Evolutionary conservation across 1,140 invertebrate genomes (phyloP), one percentile per base, ranked within the genome.

Genomic region (Bombus haemorrhoidalis): DNA sequence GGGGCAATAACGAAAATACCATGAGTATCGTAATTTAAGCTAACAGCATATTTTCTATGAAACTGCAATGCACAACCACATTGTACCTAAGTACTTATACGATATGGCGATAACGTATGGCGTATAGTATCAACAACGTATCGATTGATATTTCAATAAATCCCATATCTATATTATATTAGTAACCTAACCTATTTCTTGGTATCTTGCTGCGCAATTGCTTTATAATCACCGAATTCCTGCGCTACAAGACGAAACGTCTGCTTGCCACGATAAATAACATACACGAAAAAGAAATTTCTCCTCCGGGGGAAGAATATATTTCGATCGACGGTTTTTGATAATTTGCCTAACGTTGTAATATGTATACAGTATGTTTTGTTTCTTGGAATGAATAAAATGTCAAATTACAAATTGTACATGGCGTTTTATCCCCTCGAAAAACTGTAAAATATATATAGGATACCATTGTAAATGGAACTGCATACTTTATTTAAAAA

Each of bases 41-140:
- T 93, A 92, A 92, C 84, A 76, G 88, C 92, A 91, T 78, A 91
- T 95, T 95, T 95, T 94, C 92, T 94, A 94, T 94, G 92, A 94
- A 93, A 95, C 91, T 93, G 93, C 93, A 94, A 94, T 94, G 93
- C 94, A 95, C 94, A 95, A 94, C 91, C 87, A 91, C 94, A 93
- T 93, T 94, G 92, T 95, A 95, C 87, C 91, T 93, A 53, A 53
- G 47, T 53, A 93, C 88, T 79, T 80, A 72, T 25, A 41, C 15
- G 77, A 71, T 72, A 80, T 62, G 77, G 68, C 8, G 86, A 93
- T 93, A 92, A 89, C 91, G 81, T 91, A 92, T 34, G 57, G 68
- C 47, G 47, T 53, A 53, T 53, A 53, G 12, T 34, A 62, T 66
- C 81, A 76, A 66, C 59, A 76, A 66, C 59, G 32, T 83, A 77